Conservation (phyloP, 2,113 vertebrate species). For the Pterophyllum scalare region DNA sequence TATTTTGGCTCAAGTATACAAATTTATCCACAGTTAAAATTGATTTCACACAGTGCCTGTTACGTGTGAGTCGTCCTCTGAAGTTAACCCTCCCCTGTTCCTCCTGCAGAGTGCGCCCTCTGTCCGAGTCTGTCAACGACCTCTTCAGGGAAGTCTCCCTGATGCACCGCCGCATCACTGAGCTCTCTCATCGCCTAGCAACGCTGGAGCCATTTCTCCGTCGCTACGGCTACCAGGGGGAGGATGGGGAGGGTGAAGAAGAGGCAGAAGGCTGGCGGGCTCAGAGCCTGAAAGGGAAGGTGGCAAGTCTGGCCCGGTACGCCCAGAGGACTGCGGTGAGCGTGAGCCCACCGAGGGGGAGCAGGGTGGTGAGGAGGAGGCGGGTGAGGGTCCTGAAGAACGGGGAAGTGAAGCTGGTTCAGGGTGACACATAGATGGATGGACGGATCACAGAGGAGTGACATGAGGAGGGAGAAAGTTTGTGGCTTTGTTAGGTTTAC, state of each 20-base stretch:
- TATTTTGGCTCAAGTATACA: neutral
- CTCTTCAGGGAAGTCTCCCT: constrained; percentile 84
- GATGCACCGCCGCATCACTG: constrained; percentile 81
- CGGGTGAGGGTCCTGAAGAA: constrained; percentile 70
- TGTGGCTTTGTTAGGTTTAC: neutral
- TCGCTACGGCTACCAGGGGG: constrained; percentile 81
- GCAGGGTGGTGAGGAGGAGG: constrained; percentile 67
- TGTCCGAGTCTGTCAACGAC: constrained; percentile 84
- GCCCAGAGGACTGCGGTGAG: constrained; percentile 14
- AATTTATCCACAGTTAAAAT: neutral
- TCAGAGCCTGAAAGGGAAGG: constrained; percentile 54
- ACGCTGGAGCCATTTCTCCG: constrained; percentile 81
- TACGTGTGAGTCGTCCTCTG: neutral
- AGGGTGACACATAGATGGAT: constrained; percentile 40
- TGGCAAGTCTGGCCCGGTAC: constrained; percentile 48
- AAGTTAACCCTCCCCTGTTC: constrained; percentile 29
- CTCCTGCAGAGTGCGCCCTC: constrained; percentile 82
- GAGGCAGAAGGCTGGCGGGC: constrained; percentile 32
- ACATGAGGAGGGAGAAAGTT: neutral
- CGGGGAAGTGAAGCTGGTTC: constrained; percentile 37
- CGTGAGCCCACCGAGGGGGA: constrained; percentile 28
- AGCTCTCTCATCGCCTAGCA: constrained; percentile 84
- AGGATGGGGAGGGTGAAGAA: constrained; percentile 1
- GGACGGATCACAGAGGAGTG: neutral
- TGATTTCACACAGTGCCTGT: neutral